These are phyloP conservation scores for Euwallacea fornicatus DNA, from an alignment of 1,140 invertebrate species.

Conservation along the genomic window DNA sequence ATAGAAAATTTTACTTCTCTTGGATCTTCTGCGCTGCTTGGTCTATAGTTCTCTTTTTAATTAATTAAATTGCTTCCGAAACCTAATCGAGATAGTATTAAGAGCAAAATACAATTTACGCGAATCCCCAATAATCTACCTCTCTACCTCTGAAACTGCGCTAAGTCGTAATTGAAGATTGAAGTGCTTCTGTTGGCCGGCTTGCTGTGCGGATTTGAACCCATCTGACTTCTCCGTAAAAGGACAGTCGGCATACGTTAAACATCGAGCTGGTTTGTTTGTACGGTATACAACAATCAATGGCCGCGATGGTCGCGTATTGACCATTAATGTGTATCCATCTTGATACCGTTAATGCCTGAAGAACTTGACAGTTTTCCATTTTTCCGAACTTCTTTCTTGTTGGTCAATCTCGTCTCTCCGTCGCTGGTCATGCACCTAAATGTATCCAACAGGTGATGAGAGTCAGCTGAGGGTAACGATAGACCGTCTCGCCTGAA, in stretches of 20 bases:
- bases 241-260: slow-evolving; percentile 31
- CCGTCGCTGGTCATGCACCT: neutral
- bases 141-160: too few species aligned
- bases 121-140: too few species aligned
- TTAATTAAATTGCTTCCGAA: too few species aligned
- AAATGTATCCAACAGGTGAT: slow-evolving; percentile 14
- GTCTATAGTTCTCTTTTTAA: too few species aligned
- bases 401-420: neutral
- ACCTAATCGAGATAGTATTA: too few species aligned
- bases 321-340: slow-evolving; percentile 8
- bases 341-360: neutral
- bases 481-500: slow-evolving; percentile 17
- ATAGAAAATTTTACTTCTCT: too few species aligned
- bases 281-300: slow-evolving; percentile 35
- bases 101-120: too few species aligned
- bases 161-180: slow-evolving; percentile 13
- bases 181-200: slow-evolving; percentile 23
- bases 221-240: slow-evolving; percentile 31
- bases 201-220: slow-evolving; percentile 27
- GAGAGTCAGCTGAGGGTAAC: slow-evolving; percentile 16
- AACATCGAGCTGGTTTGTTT: slow-evolving; percentile 18
- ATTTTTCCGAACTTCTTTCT: neutral
- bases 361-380: neutral
- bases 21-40: too few species aligned
- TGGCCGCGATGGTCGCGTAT: slow-evolving; percentile 18